Evolutionary conservation across 2,113 vertebrate species (phyloP), one percentile per base, ranked within the genome.

Genomic region (Centropristis striata): DNA sequence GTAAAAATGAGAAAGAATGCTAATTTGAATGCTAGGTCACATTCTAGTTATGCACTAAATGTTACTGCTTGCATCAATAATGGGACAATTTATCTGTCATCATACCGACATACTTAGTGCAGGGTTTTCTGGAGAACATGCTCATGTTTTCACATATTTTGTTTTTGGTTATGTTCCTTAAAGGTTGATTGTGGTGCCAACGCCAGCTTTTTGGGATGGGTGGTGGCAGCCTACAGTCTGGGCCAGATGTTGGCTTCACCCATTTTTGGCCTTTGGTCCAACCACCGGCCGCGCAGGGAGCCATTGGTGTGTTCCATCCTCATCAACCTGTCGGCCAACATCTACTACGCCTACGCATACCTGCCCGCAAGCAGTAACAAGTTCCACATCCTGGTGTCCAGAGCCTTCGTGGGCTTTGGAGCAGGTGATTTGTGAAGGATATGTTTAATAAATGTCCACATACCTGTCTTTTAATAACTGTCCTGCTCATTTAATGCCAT

Each of bases 241-340:
- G 97, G 98, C 18, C 98, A 99, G 68, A 98, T 99, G 98, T 82
- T 96, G 51, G 97, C 97, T 4, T 99, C 98, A 1, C 98, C 97
- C 16, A 41, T 99, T 0, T 98, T 99, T 32, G 98, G 98, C 37
- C 77, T 95, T 18, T 99, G 98, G 98, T 99, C 98, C 67, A 99
- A 99, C 91, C 83, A 96, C 90, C 95, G 98, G 68, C 97, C 96
- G 41, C 92, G 95, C 78, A 96, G 92, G 89, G 98, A 99, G 72
- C 97, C 98, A 9, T 94, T 99, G 10, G 84, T 95, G 4, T 79
- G 96, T 87, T 99, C 98, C 78, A 96, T 96, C 78, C 78, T 94
- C 25, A 96, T 99, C 92, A 97, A 98, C 20, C 84, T 99, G 49
- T 93, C 91, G 20, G 97, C 96, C 72, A 99, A 97, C 68, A 95